These are phyloP conservation scores for Otocyon megalotis DNA, from an alignment of 2,113 vertebrate genomes.

Conservation along the genomic window DNA sequence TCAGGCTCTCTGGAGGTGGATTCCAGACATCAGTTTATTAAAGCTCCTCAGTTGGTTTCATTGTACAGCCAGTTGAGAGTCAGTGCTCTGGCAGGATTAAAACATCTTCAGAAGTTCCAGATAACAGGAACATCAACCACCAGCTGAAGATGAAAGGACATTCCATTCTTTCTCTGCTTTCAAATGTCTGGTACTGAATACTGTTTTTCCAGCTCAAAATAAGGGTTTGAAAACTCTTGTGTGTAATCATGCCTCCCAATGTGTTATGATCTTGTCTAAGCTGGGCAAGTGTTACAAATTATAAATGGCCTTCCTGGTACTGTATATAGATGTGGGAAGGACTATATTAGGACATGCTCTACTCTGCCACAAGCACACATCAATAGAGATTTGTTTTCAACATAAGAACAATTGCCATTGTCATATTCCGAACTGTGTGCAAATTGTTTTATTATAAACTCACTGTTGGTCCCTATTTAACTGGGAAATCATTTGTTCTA, in stretches of 20 bases:
- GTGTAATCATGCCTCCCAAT: constrained; percentile 51
- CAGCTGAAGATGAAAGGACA: constrained; percentile 55
- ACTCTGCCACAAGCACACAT: constrained; percentile 82
- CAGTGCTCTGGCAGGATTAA: constrained; percentile 44
- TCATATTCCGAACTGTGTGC: constrained; percentile 86
- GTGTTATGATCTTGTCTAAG: constrained; percentile 74
- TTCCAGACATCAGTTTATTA: constrained; percentile 56
- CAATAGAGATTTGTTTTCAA: constrained; percentile 86
- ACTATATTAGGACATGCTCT: constrained; percentile 81
- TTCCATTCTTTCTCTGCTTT: constrained; percentile 57
- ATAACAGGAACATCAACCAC: constrained; percentile 54
- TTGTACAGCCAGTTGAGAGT: background rate
- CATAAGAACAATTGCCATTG: constrained; percentile 86
- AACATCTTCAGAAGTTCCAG: constrained; percentile 64
- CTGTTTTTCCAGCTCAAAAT: constrained; percentile 64
- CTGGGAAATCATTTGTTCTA: constrained; percentile 85
- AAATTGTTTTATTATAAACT: constrained; percentile 89
- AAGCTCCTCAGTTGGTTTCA: constrained; percentile 48
- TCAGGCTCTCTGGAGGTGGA: constrained; percentile 49
- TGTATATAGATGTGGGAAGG: constrained; percentile 75
- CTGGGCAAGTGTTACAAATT: constrained; percentile 74
- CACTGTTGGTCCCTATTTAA: constrained; percentile 85
- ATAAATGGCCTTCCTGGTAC: constrained; percentile 54
- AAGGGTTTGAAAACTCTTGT: constrained; percentile 43
- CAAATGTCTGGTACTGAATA: constrained; percentile 55